Percentiles rank a stretch among this genome's conserved stretches.
Conservation (phyloP, 2,113 vertebrate genomes). For the Junco hyemalis region DNA sequence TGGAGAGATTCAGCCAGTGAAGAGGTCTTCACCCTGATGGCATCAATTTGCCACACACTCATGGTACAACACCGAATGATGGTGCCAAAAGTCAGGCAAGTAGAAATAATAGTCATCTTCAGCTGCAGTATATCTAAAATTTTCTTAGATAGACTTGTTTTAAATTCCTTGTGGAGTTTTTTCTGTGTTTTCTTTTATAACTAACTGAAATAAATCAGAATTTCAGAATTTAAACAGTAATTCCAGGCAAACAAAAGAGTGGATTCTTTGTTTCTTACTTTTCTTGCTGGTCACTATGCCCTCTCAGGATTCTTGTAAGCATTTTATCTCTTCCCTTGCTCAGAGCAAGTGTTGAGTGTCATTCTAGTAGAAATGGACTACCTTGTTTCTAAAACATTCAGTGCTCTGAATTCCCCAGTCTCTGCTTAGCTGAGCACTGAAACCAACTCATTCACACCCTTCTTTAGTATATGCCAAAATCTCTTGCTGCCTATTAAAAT, state of each 20-base stretch:
- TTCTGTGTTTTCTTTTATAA: background rate
- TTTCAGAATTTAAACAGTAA: background rate
- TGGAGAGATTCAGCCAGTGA: slow-evolving; percentile 96
- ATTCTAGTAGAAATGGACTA: background rate
- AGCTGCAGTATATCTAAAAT: background rate
- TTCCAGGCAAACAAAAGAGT: background rate
- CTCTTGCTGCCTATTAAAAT: background rate
- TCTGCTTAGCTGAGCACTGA: background rate
- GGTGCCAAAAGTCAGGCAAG: slow-evolving; percentile 96
- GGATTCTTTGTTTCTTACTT: background rate
- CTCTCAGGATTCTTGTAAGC: background rate
- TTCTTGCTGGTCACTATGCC: background rate
- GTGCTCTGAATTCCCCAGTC: background rate
- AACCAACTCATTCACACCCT: background rate
- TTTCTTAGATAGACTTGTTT: background rate
- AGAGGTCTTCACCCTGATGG: slow-evolving; percentile 88
- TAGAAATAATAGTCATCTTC: background rate
- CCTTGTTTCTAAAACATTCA: background rate
- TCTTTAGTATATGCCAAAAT: background rate
- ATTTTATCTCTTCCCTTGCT: background rate
- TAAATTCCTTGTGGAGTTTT: background rate
- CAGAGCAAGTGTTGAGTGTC: background rate
- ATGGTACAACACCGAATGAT: slow-evolving; percentile 98
- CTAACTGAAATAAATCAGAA: background rate
- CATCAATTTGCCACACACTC: slow-evolving; percentile 93